Conservation (phyloP, 2,888 invertebrate species). For the Glaucopsyche alexis region DNA sequence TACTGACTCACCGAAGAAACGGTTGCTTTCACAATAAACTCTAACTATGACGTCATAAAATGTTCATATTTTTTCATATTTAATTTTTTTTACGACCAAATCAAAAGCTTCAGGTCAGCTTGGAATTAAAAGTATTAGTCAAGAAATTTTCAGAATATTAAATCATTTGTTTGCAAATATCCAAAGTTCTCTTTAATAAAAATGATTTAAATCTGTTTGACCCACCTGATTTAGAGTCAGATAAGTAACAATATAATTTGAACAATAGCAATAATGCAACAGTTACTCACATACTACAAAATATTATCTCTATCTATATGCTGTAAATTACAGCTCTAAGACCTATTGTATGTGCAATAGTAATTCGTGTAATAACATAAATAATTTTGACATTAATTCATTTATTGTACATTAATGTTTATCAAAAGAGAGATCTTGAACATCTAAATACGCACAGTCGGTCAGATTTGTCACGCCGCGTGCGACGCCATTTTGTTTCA, state of each 20-base stretch:
- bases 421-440: conserved; percentile 21
- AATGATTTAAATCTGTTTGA: neutral
- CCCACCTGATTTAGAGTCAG: neutral
- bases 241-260: neutral
- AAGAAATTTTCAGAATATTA: too few relatives aligned
- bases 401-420: conserved; percentile 27
- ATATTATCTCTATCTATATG: neutral
- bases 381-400: conserved; percentile 26
- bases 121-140: too few relatives aligned
- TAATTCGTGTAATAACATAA: conserved; percentile 24
- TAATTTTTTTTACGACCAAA: neutral
- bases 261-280: neutral
- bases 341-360: conserved; percentile 1
- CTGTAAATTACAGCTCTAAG: neutral
- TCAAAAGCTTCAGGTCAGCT: too few relatives aligned
- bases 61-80: neutral
- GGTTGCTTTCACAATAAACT: conserved; percentile 6
- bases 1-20: conserved; percentile 40
- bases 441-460: conserved; percentile 32
- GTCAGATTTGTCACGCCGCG: conserved; percentile 57
- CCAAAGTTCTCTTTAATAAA: too few relatives aligned
- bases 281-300: neutral
- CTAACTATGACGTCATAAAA: conserved; percentile 1
- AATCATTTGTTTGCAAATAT: too few relatives aligned
- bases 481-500: conserved; percentile 53